Evolutionary conservation across 2,797 vertebrate species (phyloP), one percentile per base, ranked within the genome.

Genomic region (Diplodus puntazzo): DNA sequence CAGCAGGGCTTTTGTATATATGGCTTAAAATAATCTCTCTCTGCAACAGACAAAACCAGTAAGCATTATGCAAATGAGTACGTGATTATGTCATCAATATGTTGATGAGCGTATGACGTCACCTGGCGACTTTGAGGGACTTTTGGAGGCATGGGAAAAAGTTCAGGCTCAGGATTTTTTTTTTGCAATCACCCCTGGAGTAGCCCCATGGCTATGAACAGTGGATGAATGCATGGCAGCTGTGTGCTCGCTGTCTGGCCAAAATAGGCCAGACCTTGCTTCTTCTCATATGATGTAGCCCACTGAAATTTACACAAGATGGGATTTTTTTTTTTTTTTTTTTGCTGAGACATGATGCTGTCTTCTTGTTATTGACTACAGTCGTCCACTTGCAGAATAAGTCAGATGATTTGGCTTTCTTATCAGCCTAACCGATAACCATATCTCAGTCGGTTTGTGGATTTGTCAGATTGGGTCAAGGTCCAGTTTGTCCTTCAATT

Each of bases 391-490:
- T 34, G 9, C 6, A 25, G 20, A 52, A 53, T 39, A 34, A 46
- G 20, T 75, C 57, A 64, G 12, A 58, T 75, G 27, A 67, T 59
- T 45, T 4, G 3, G 46, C 57, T 58, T 63, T 59, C 62, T 79
- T 89, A 85, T 90, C 79, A 49, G 59, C 21, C 30, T 21, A 68
- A 1, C 17, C 5, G 11, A 39, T 30, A 68, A 2, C 17, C 6
- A 10, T 74, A 76, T 83, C 55, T 70, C 16, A 9, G 25, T 78
- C 18, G 1, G 11, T n/a, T n/a, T 73, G 62, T 53, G 0, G 65
- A 77, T 82, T 81, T 68, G 73, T 79, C 83, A 60, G 11, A 68
- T n/a, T 61, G 20, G 80, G 27, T 79, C 66, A 86, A 84, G 71
- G 83, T 89, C 77, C 81, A 83, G 17, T 34, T 11, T 13, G n/a